Conservation (phyloP, 2,888 invertebrate genomes). For the Periphyllus acericola region DNA sequence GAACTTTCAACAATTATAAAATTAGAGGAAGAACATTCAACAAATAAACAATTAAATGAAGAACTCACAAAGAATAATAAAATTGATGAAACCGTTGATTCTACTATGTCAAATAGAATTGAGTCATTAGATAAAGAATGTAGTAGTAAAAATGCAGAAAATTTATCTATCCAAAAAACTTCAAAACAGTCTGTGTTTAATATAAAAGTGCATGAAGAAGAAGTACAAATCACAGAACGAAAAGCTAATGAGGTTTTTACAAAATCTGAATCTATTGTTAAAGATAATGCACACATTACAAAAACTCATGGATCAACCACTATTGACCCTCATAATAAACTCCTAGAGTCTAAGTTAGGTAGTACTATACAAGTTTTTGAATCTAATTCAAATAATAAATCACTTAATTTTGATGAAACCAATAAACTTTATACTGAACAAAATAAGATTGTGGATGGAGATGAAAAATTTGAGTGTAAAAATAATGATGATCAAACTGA, state of each 20-base stretch:
- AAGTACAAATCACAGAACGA: slow-evolving; percentile 52
- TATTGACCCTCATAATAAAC: slow-evolving; percentile 1
- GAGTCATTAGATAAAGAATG: slow-evolving; percentile 1
- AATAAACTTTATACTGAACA: not conserved
- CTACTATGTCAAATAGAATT: not conserved
- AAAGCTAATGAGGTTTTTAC: slow-evolving; percentile 48
- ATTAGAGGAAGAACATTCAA: not conserved
- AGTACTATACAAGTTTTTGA: not conserved
- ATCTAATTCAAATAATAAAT: not conserved
- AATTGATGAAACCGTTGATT: slow-evolving; percentile 2
- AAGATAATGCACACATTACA: not conserved
- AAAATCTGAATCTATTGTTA: slow-evolving; percentile 5
- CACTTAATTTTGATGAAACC: not conserved
- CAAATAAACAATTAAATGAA: not conserved
- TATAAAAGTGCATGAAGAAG: slow-evolving; percentile 54
- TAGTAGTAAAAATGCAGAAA: not conserved
- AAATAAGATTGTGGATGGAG: not conserved
- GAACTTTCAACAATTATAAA: not conserved
- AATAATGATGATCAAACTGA: not conserved
- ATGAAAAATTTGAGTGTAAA: not conserved
- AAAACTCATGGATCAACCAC: not conserved
- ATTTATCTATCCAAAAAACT: slow-evolving; percentile 20
- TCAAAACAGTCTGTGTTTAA: slow-evolving; percentile 56
- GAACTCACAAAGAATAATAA: not conserved
- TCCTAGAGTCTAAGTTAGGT: not conserved